These are phyloP conservation scores for Epiperipatus broadwayi DNA, from an alignment of 2,888 invertebrate species.

Conservation along the genomic window DNA sequence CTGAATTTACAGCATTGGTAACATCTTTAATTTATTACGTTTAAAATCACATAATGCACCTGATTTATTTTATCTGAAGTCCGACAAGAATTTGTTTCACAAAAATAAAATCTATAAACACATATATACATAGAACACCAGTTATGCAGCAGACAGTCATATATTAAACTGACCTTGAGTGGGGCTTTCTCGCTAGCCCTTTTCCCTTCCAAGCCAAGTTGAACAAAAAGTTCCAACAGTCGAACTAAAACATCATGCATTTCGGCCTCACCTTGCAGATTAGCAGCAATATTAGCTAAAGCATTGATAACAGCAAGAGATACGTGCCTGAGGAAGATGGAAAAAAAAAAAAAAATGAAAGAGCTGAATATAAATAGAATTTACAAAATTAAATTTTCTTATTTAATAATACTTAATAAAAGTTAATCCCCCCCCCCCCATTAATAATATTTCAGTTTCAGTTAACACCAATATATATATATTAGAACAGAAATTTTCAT, in stretches of 20 bases:
- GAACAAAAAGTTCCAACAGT: constrained; percentile 85
- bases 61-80: background rate
- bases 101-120: constrained; percentile 5
- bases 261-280: constrained; percentile 65
- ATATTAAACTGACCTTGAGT: constrained; percentile 31
- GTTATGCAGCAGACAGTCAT: background rate
- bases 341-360: constrained; percentile 10
- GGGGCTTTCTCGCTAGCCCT: constrained; percentile 80
- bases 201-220: constrained; percentile 89
- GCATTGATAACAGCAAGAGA: constrained; percentile 90
- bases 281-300: constrained; percentile 82
- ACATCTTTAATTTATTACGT: no score
- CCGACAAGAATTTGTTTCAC: no score
- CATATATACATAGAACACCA: background rate
- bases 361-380: background rate
- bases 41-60: no score
- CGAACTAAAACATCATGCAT: constrained; percentile 67
- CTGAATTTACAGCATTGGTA: no score
- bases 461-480: no score
- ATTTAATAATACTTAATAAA: background rate
- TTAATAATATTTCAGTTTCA: no score
- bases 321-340: constrained; percentile 65
- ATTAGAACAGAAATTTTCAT: no score
- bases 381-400: constrained; percentile 5
- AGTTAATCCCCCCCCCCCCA: no score